These are phyloP conservation scores for Atta colombica DNA, from an alignment of 1,140 invertebrate species.

Conservation along the genomic window DNA sequence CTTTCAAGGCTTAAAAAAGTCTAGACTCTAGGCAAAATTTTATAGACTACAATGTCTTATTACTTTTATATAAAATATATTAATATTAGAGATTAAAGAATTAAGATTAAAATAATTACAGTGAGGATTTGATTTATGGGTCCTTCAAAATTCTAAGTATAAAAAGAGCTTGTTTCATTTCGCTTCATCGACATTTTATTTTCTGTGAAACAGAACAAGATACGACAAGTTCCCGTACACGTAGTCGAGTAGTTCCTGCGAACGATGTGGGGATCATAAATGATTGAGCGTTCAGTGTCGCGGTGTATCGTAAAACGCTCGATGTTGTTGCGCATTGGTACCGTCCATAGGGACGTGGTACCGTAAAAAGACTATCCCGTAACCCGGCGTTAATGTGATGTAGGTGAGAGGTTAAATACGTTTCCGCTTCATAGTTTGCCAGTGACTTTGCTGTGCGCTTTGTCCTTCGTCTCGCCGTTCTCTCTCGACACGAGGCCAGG, in stretches of 20 bases:
- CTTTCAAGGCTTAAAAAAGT: not conserved
- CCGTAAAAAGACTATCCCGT: conserved; percentile 50
- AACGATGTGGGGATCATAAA: conserved; percentile 32
- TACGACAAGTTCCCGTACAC: conserved; percentile 4
- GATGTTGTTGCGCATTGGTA: conserved; percentile 14
- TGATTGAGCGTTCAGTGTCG: conserved; percentile 27
- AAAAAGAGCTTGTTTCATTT: not conserved
- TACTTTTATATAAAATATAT: not conserved
- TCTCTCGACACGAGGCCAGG: conserved; percentile 27
- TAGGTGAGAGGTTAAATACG: conserved; percentile 74
- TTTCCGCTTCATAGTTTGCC: conserved; percentile 52
- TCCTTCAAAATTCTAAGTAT: not conserved
- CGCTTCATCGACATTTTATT: conserved; percentile 3
- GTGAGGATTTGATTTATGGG: not conserved
- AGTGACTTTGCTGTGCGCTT: conserved; percentile 12
- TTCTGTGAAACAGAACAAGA: conserved; percentile 10
- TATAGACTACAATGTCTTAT: not conserved
- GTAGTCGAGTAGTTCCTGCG: conserved; percentile 18
- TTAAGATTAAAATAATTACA: conserved; percentile 6
- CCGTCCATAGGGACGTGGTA: conserved; percentile 21
- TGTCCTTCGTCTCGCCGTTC: conserved; percentile 34
- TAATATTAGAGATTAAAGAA: not conserved
- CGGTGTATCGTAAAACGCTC: conserved; percentile 44
- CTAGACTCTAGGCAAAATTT: not conserved
- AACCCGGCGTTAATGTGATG: conserved; percentile 52